Percentiles rank a stretch among this genome's conserved stretches.
Conservation (phyloP, 2,888 invertebrate genomes). For the Lycaena phlaeas region DNA sequence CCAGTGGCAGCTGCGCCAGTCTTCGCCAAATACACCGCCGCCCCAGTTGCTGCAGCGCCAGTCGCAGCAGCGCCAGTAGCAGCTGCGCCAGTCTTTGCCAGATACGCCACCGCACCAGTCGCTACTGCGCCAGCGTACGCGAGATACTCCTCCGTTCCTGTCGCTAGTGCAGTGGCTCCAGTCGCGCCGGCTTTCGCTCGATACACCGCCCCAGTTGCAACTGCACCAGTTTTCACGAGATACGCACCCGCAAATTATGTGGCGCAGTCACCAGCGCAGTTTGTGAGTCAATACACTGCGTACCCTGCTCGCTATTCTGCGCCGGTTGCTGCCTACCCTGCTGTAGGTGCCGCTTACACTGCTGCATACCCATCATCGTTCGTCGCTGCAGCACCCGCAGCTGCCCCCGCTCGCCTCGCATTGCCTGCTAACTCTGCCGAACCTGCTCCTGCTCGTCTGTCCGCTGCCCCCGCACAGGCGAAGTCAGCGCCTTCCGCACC, state of each 20-base stretch:
- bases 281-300: too few relatives aligned
- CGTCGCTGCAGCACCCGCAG: conserved; percentile 33
- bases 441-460: conserved; percentile 30
- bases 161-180: conserved; percentile 19
- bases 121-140: background rate
- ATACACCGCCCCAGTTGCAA: conserved; percentile 16
- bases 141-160: conserved; percentile 14
- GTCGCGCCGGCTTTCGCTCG: conserved; percentile 21
- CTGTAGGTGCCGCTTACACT: conserved; percentile 17
- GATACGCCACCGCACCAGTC: background rate
- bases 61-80: background rate
- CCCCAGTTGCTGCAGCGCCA: background rate
- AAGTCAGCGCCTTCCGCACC: conserved; percentile 74
- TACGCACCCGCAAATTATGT: conserved; percentile 27
- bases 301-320: conserved; percentile 19
- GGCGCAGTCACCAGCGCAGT: too few relatives aligned
- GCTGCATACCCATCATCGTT: conserved; percentile 25
- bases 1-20: background rate
- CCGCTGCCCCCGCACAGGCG: conserved; percentile 47
- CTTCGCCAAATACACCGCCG: background rate
- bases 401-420: conserved; percentile 24
- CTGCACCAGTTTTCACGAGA: conserved; percentile 25
- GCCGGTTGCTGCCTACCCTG: conserved; percentile 20
- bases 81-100: background rate
- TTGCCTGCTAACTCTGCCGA: conserved; percentile 25